Base-by-base conservation (phyloP, 2,797 vertebrate genomes). In the Hozukius guyotensis region DNA sequence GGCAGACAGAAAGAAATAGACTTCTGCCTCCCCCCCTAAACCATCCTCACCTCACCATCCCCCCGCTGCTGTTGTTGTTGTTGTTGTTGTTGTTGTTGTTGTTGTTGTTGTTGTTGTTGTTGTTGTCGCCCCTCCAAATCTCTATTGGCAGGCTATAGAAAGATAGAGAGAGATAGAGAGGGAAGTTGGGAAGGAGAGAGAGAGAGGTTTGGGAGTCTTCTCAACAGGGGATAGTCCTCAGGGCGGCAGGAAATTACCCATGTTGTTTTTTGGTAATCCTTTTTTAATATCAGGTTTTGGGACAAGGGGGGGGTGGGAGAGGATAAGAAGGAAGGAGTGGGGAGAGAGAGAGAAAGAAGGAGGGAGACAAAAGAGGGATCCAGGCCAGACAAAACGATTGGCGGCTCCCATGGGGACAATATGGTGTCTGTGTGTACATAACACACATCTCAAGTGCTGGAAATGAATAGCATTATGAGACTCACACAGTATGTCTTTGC, bases 221-320 rank as follows among this genome's bases (percentile, higher is more conserved):
- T 65, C 84, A 34, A 81, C 80, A 67, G 86, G 85, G 77, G 13
- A 80, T 27, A 67, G 83, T 88, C 90, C 86, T 88, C 72, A 80
- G 83, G 87, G 85, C 8, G 77, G 85, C 88, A 93, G 93, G 93
- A 95, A 93, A 94, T 93, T 88, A 80, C 82, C 87, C 82, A 84
- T 82, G 92, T 92, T 91, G 87, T 91, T 93, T 93, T 82, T 76
- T 56, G 4, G 82, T 95, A 93, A 95, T 95, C 95, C 92, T 70
- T 95, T 94, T 93, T 94, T 95, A 95, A 96, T 94, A 94, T 95
- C 89, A 86, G 90, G 88, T 87, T 93, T 93, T 87, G 72, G 85
- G 83, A 86, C 53, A 14, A 49, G 68, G 59, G 78, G 77, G 78
- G 75, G 32, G 38, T 29, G 72, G 78, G 70, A 59, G 73, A 59